phyloP scores from a whole-genome alignment of 2,797 vertebrate species.

The Tragelaphus oryx region DNA sequence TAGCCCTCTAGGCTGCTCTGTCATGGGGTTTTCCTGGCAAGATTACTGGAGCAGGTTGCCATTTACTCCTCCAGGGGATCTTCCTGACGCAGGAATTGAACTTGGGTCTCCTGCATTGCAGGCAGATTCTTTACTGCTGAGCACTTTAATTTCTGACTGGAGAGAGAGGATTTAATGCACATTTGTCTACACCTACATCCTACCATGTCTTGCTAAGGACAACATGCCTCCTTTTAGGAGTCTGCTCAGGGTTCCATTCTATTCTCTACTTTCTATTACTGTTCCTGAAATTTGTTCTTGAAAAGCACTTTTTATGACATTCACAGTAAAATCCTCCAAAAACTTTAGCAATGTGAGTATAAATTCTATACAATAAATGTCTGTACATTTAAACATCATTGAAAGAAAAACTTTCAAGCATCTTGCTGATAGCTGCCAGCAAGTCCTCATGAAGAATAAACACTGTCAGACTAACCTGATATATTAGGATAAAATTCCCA shows the following conservation, averaged over 20 bases:
- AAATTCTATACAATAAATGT: slow-evolving; percentile 1
- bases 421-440: neutral
- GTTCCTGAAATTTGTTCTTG: neutral
- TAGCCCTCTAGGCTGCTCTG: neutral
- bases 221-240: neutral
- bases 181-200: neutral
- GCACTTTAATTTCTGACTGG: neutral
- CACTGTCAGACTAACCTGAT: neutral
- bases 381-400: neutral
- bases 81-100: neutral
- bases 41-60: neutral
- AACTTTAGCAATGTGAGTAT: neutral
- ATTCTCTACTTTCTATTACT: neutral
- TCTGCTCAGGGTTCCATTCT: neutral
- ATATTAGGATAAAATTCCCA: slow-evolving; percentile 10
- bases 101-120: neutral
- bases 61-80: neutral
- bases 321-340: neutral
- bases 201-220: neutral
- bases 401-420: neutral
- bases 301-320: neutral
- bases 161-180: neutral
- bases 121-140: neutral
- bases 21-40: neutral
- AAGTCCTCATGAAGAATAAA: slow-evolving; percentile 35